Evolutionary conservation across 2,888 invertebrate species (phyloP), one percentile per base, ranked within the genome.

Genomic region (Ashinkailepas kermadecensis): DNA sequence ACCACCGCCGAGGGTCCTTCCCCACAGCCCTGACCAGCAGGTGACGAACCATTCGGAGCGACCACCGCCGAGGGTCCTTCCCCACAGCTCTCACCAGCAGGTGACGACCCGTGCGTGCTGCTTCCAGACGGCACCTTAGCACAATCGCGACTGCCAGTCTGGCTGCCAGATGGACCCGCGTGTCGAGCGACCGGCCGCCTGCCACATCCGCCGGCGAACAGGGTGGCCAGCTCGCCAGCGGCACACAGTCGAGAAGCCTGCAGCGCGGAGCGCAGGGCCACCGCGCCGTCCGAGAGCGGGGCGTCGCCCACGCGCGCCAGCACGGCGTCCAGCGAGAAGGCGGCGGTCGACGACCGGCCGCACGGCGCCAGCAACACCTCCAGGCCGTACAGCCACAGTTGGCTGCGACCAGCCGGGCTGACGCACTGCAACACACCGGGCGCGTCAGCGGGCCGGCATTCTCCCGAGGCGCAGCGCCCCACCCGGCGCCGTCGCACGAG

Each of bases 241-340:
- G 39, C 9, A 7, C 39, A 13, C 70, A 6, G 56, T 9, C 54
- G 8, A 54, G 9, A 2, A 11, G 54, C 56, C 56, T 23, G n/a
- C n/a, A 74, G 74, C 10, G 74, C 18, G 74, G 21, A 9, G 18
- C 56, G 54, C 74, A 74, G 74, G 10, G 74, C 54, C 54, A 2
- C 74, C 10, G 74, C 74, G 18, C 74, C 74, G 8, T 56, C 56
- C 18, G 74, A 74, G 74, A 74, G 74, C 74, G 74, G 74, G 23
- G 74, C 56, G 15, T 54, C 74, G 54, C 23, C 21, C 54, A 74
- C 54, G 18, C 74, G 15, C 18, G 54, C 54, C 56, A 74, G 74
- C 74, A 74, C 74, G 6, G 54, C 56, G 15, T 54, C 54, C 74
- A 74, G 18, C 18, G 74, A 74, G 74, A 74, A 74, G 9, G 54